phyloP scores from a whole-genome alignment of 2,797 vertebrate genomes.

The Melanotaenia parkinsoni region DNA sequence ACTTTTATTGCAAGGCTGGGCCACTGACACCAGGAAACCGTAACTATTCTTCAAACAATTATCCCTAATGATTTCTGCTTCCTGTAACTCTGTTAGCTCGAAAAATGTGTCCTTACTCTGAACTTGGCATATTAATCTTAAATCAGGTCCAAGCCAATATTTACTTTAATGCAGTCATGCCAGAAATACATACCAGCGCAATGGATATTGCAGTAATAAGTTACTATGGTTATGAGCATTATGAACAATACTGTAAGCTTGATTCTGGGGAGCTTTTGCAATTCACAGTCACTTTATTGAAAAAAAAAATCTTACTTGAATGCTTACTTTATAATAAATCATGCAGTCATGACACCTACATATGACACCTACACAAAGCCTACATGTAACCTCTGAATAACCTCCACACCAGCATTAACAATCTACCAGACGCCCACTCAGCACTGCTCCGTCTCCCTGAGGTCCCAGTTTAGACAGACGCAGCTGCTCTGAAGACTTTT shows the following conservation, averaged over 20 bases:
- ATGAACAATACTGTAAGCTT: slow-evolving; percentile 25
- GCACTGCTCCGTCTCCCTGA: slow-evolving; percentile 63
- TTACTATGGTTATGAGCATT: slow-evolving; percentile 14
- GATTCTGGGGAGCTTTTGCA: slow-evolving; percentile 17
- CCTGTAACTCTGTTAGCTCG: slow-evolving; percentile 46
- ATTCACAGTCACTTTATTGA: slow-evolving; percentile 23
- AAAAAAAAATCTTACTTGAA: slow-evolving; percentile 51
- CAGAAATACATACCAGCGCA: slow-evolving; percentile 48
- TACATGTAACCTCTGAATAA: slow-evolving; percentile 65
- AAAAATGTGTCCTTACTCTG: slow-evolving; percentile 59
- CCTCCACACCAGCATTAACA: slow-evolving; percentile 57
- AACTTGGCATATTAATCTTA: slow-evolving; percentile 48
- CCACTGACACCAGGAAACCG: slow-evolving; percentile 48
- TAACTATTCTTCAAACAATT: slow-evolving; percentile 36
- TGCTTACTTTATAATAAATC: slow-evolving; percentile 57
- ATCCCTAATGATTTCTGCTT: slow-evolving; percentile 55
- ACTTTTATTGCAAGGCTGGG: slow-evolving; percentile 14
- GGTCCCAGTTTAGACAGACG: slow-evolving; percentile 58
- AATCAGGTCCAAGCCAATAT: slow-evolving; percentile 29
- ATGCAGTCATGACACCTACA: slow-evolving; percentile 58
- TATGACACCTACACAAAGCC: slow-evolving; percentile 73
- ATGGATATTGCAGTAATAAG: slow-evolving; percentile 27
- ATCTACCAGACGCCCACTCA: slow-evolving; percentile 74
- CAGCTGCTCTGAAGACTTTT: slow-evolving; percentile 71
- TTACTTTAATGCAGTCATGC: slow-evolving; percentile 41